These are phyloP conservation scores for Microcebus ravelobensis DNA, from an alignment of 2,113 vertebrate species.

Conservation along the genomic window DNA sequence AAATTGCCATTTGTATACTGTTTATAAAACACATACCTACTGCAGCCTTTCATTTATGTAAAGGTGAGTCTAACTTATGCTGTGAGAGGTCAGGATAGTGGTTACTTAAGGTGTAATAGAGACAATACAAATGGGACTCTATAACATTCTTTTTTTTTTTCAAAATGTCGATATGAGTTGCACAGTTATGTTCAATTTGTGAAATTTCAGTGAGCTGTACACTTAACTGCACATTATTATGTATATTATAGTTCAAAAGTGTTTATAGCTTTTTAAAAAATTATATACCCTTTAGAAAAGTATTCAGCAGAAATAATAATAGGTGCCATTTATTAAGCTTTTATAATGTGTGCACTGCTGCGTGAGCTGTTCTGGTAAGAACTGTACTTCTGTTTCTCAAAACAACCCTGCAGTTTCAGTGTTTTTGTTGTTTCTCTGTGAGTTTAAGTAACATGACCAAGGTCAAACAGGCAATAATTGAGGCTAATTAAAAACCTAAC, in stretches of 20 bases:
- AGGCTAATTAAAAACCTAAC: neutral
- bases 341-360: neutral
- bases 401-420: neutral
- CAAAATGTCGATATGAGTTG: neutral
- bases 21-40: neutral
- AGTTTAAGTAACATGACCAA: neutral
- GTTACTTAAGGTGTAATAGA: neutral
- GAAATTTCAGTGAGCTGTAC: neutral
- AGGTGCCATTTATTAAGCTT: neutral
- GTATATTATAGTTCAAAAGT: neutral
- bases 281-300: neutral
- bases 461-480: neutral
- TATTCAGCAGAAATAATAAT: neutral
- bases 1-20: neutral
- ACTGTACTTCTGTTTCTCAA: neutral
- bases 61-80: neutral
- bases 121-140: neutral
- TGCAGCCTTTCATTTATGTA: neutral
- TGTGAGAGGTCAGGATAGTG: neutral
- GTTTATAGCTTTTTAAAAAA: neutral
- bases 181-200: neutral
- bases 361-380: neutral
- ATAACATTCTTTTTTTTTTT: neutral
- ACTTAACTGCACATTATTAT: neutral
- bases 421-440: neutral